Evolutionary conservation across 2,888 invertebrate species (phyloP), one percentile per base, ranked within the genome.

Genomic region (Brachycybe producta): DNA sequence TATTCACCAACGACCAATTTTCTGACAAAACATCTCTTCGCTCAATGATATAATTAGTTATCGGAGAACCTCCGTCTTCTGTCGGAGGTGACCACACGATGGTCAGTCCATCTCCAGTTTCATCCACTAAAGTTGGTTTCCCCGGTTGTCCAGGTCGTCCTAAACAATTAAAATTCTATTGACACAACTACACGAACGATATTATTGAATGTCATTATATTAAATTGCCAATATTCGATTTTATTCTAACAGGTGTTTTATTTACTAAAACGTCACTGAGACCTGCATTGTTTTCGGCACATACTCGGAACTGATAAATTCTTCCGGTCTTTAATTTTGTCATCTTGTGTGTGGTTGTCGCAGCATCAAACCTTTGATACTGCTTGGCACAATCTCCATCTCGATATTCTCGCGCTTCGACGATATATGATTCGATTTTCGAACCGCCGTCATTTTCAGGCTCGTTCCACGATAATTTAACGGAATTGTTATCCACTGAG

Each of bases 41-140:
- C 24, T 52, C 45, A 38, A 51, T 51, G 7, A 51, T 40, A 43
- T 57, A 59, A 68, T 68, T 70, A 32, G 77, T 77, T 56, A 91
- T 77, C 34, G 86, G 82, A 30, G 87, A 80, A 34, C 91, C 92
- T 32, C 92, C 92, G 69, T 90, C 87, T 64, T 77, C 77, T 45
- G 75, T 69, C 26, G 90, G 83, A 49, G 82, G 77, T 56, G 80
- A 75, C 90, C 90, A 91, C 58, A 79, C 75, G 55, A 90, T 75
- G 19, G 81, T 82, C 35, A 88, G 78, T 26, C 84, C 78, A 65
- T 87, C 84, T n/a, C 82, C 81, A 61, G 83, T 79, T 52, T 63
- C 62, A 53, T 64, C 63, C 55, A 83, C 76, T 54, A 90, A 75
- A 58, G 81, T 78, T 43, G 91, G 91, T 62, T 83, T 82, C 44